These are phyloP conservation scores for Lasiurus borealis DNA, from an alignment of 2,113 vertebrate genomes.

Conservation along the genomic window DNA sequence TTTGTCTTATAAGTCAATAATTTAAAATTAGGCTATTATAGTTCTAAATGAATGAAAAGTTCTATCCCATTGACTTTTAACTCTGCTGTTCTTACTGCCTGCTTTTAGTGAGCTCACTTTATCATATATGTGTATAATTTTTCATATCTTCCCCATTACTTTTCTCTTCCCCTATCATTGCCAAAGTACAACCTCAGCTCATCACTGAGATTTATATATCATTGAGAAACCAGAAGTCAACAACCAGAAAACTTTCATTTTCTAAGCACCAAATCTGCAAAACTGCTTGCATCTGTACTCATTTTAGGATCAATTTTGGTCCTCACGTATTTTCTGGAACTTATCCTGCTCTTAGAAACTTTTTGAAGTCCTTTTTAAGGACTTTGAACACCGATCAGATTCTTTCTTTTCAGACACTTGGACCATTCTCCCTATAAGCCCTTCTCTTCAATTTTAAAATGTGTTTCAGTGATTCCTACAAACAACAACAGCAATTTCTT, in stretches of 20 bases:
- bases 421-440: background rate
- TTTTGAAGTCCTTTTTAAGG: background rate
- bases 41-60: background rate
- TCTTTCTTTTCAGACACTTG: background rate
- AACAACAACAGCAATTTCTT: background rate
- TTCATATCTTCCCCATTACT: background rate
- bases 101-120: background rate
- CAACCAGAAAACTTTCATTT: background rate
- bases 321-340: background rate
- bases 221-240: background rate
- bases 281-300: background rate
- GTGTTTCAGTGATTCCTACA: background rate
- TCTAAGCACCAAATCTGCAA: background rate
- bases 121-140: background rate
- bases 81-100: background rate
- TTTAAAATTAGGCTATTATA: background rate
- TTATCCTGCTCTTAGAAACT: background rate
- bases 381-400: background rate
- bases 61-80: background rate
- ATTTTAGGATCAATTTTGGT: background rate
- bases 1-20: background rate
- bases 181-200: background rate
- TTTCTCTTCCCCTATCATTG: background rate
- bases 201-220: background rate
- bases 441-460: background rate